Evolutionary conservation across 2,113 vertebrate species (phyloP), one percentile per base, ranked within the genome.

Genomic region (Solenodon paradoxus): DNA sequence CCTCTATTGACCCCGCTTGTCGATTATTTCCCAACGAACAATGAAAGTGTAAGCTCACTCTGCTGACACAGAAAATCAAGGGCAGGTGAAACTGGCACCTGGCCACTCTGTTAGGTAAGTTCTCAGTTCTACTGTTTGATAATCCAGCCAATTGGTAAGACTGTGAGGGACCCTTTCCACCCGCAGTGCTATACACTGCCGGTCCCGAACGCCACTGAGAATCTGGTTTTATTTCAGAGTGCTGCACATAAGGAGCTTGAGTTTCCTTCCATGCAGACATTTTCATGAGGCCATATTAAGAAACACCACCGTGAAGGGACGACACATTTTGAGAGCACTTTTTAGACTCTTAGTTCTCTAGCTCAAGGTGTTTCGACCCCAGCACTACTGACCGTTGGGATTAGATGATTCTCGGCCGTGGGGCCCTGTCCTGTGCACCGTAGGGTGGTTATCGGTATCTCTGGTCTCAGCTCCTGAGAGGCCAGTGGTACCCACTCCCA

Each of bases 101-200:
- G 35, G 57, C 74, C 85, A 72, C 68, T 51, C 59, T 75, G 63
- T 49, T 92, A 45, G 74, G 77, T 71, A 42, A 64, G 30, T 45
- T 42, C 80, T 63, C 55, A 64, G 93, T 78, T 81, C 22, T 59
- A 47, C 91, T 35, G 49, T 85, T 77, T 90, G n/a, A 49, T 49
- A 94, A 88, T 5, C 19, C 42, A 88, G 61, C 45, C 78, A 88
- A 79, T 86, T 75, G 86, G 68, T 59, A 84, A 93, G 49, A 78
- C 85, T 71, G 20, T 51, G 35, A 85, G 22, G 71, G 19, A 5
- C 35, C 24, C 57, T 94, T 74, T 49, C 57, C 28, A 63, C 35
- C 6, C 6, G 4, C 9, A 45, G 47, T 1, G 8, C 30, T 61
- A n/a, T 38, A n/a, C n/a, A n/a, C 30, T 75, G 10, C 74, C 47